Base-by-base conservation (phyloP, 2,113 vertebrate genomes). In the Hemiprocne comata region DNA sequence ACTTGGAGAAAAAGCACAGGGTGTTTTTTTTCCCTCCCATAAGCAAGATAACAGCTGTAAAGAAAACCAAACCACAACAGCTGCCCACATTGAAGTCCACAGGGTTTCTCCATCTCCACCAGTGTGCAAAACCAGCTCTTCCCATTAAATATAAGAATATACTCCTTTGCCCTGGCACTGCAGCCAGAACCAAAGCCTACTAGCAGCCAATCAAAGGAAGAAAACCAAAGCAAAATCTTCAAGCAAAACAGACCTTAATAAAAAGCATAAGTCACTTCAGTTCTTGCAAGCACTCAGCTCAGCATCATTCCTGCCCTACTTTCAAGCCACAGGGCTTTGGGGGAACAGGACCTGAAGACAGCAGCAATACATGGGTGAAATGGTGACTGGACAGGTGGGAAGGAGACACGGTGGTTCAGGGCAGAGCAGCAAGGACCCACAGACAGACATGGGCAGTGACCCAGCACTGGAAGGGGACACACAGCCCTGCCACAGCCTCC, bases 61-160 rank as follows among this genome's bases (percentile, higher is more conserved):
- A 88, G 57, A 40, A 87, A 97, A 79, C 50, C 53, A 71, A 96
- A 84, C 79, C 73, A 71, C 83, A 87, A 38, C 83, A 87, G 85
- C 50, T 71, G 75, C 79, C 93, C 76, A 50, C 65, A 18, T 7
- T 24, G 38, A 81, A 87, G 57, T 44, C 75, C 76, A 57, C 21
- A 72, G 76, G 73, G 78, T 83, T 90, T 16, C 46, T 75, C 76
- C 83, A 74, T 55, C 79, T 67, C 82, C 62, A 84, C 81, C 76
- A 69, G 1, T 1, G 3, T 87, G 88, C 48, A 89, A 86, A 93
- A 86, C 2, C 36, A 81, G 33, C 64, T 76, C 64, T 70, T 81
- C 40, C 48, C 51, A 66, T 88, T 90, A 77, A 83, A 54, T 21
- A 11, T 1, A 42, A 87, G 65, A 85, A 86, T 24, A n/a, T 62